phyloP scores from a whole-genome alignment of 2,797 vertebrate species.

The Eremophila alpestris region DNA sequence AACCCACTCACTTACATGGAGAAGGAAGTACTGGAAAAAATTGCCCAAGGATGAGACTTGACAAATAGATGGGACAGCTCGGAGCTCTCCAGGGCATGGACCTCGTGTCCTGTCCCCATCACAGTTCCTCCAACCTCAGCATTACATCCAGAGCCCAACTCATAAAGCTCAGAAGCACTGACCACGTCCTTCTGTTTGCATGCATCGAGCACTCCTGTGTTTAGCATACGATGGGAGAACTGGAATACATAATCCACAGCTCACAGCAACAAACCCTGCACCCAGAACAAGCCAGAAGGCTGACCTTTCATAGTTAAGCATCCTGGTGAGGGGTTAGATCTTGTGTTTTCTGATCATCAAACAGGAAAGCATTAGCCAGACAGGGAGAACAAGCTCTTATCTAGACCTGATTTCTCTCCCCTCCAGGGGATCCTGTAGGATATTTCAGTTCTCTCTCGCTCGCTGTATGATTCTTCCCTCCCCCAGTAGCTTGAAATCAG shows the following conservation, averaged over 20 bases:
- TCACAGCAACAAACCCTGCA: background rate
- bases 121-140: background rate
- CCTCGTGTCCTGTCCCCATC: fast-evolving
- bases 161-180: fast-evolving
- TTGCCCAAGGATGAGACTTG: background rate
- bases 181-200: background rate
- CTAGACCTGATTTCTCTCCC: slow-evolving; percentile 53
- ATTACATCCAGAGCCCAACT: background rate
- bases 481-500: slow-evolving; percentile 50
- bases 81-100: background rate
- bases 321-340: slow-evolving; percentile 49
- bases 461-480: slow-evolving; percentile 29
- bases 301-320: slow-evolving; percentile 25
- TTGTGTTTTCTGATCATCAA: slow-evolving; percentile 50
- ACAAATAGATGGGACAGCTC: background rate
- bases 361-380: slow-evolving; percentile 46
- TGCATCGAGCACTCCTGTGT: background rate
- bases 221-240: background rate
- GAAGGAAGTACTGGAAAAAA: background rate
- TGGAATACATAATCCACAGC: background rate
- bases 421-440: slow-evolving; percentile 59
- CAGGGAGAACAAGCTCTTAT: slow-evolving; percentile 58
- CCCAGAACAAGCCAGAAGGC: background rate
- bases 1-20: fast-evolving
- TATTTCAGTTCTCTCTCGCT: slow-evolving; percentile 27